Evolutionary conservation across 2,888 invertebrate species (phyloP), one percentile per base, ranked within the genome.

Genomic region (Philhelius pedissequus): DNA sequence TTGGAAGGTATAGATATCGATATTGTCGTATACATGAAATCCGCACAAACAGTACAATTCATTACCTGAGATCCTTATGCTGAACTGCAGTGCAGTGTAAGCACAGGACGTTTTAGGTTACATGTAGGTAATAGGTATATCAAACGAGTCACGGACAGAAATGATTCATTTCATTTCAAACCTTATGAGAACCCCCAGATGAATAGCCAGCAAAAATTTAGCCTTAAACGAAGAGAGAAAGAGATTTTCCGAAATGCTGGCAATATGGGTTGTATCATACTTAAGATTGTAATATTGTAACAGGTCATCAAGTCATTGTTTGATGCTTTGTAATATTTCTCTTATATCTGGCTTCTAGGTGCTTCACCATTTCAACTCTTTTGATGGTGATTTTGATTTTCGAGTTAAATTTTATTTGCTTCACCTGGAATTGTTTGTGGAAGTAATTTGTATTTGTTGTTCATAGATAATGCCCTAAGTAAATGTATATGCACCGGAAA

Each of bases 1-100:
- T 48, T 9, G 32, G 20, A 48, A 48, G 22, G 20, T 48, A 32
- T n/a, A n/a, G n/a, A n/a, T 48, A 32, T 20, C 13, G 32, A 64
- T 64, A n/a, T n/a, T n/a, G 48, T 64, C 32, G 48, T 64, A 32
- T 48, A 48, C n/a, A n/a, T n/a, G n/a, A 64, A 64, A 32, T 64
- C 32, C 32, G 38, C 22, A 56, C 43, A 45, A 43, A 43, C 27
- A 62, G 18, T 13, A 27, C 43, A 62, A 43, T 43, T 62, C 27
- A 27, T 62, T 62, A n/a, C 18, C 13, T 15, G 8, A 13, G 18
- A 27, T 22, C 18, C 27, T n/a, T 13, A 56, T 35, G 6, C 56
- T 56, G n/a, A 7, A 48, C 11, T 20, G 13, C 2, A 64, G 22
- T 45, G 30, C 32, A 45, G 18, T 18, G 27, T 27, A 3, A 27